Percentiles rank a stretch among this genome's conserved stretches.
These are phyloP conservation scores for Notarius lentiginosus DNA, from an alignment of 2,113 vertebrate genomes.

Conservation along the genomic window DNA sequence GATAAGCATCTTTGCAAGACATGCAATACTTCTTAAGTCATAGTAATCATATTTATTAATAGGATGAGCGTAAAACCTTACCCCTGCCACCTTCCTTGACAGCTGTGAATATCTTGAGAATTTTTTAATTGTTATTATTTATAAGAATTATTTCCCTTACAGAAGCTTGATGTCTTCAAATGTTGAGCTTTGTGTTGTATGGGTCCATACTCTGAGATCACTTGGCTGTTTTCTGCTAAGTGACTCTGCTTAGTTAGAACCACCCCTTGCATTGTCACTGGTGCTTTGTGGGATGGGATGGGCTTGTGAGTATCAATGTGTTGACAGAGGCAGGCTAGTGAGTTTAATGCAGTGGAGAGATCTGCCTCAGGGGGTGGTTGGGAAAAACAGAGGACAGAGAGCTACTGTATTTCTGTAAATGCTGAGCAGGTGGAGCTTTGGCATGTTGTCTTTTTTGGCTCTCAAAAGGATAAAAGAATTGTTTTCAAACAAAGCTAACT, in stretches of 20 bases:
- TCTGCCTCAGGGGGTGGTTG: slow-evolving; percentile 22
- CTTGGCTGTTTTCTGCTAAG: slow-evolving; percentile 32
- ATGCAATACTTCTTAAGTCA: not conserved
- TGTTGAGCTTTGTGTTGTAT: not conserved
- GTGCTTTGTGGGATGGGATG: slow-evolving; percentile 33
- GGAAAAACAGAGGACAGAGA: slow-evolving; percentile 33
- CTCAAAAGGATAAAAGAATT: not conserved
- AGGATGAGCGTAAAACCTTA: not conserved
- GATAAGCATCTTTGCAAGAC: not conserved
- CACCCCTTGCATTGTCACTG: slow-evolving; percentile 46
- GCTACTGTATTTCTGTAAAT: slow-evolving; percentile 36
- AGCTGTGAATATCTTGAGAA: not conserved
- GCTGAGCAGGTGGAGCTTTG: slow-evolving; percentile 19
- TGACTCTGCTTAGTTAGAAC: slow-evolving; percentile 30
- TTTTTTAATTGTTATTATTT: not conserved
- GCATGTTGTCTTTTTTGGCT: not conserved
- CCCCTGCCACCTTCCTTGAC: not conserved
- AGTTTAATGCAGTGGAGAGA: not conserved
- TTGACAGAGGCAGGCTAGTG: slow-evolving; percentile 23
- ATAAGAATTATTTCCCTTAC: slow-evolving; percentile 42
- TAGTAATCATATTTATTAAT: not conserved
- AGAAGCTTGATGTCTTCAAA: slow-evolving; percentile 17
- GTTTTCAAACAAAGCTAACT: slow-evolving; percentile 20
- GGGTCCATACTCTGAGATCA: not conserved
- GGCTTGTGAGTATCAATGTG: slow-evolving; percentile 19